phyloP scores from a whole-genome alignment of 1,140 invertebrate genomes.

The Psix sp. region DNA sequence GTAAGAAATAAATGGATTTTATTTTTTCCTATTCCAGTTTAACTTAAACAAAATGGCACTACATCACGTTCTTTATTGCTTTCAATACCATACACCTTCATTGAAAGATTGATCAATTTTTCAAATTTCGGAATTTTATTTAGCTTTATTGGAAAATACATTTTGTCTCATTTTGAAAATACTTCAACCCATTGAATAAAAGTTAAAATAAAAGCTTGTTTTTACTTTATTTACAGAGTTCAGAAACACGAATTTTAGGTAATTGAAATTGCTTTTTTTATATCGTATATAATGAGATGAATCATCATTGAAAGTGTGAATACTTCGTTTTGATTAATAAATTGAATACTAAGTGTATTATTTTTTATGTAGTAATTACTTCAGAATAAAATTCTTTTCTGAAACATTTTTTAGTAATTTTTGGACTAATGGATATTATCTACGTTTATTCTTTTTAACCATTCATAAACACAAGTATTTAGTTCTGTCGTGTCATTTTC shows the following conservation, averaged over 20 bases:
- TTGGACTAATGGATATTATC: conserved; percentile 6
- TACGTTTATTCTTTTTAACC: conserved; percentile 1
- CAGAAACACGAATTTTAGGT: conserved; percentile 21
- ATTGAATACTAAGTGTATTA: conserved; percentile 41
- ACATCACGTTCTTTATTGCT: conserved; percentile 15
- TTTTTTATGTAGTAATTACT: no score
- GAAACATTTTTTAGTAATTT: conserved; percentile 34
- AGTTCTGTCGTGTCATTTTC: conserved; percentile 6
- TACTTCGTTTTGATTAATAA: conserved; percentile 42
- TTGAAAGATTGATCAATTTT: conserved; percentile 31
- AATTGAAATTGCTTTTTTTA: conserved; percentile 50
- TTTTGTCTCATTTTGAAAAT: conserved; percentile 28
- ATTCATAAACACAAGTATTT: conserved; percentile 11
- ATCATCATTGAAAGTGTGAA: conserved; percentile 19
- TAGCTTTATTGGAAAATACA: conserved; percentile 39
- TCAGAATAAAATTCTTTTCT: conserved; percentile 34
- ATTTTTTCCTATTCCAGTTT: conserved; percentile 3
- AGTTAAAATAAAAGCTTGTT: conserved; percentile 7
- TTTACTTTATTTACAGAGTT: conserved; percentile 5
- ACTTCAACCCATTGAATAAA: conserved; percentile 11
- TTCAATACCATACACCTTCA: conserved; percentile 25
- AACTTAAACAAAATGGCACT: conserved; percentile 32
- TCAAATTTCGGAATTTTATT: conserved; percentile 30
- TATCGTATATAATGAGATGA: conserved; percentile 31
- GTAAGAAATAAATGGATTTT: background rate